These are phyloP conservation scores for Cephus runcator DNA, from an alignment of 2,888 invertebrate genomes.

Conservation along the genomic window DNA sequence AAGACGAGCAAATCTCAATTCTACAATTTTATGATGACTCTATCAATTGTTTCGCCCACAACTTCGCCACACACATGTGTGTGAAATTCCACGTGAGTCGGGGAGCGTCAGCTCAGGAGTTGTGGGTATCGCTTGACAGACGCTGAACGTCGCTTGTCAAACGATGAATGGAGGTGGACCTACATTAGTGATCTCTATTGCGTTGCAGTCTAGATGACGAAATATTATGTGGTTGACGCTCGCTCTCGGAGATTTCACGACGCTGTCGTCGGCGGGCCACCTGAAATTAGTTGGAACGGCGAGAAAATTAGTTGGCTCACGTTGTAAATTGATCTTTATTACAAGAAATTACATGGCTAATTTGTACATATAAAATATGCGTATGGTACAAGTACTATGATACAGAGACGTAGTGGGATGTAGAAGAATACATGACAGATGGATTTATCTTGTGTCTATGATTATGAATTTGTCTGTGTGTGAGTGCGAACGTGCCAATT, in stretches of 20 bases:
- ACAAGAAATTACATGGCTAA: conserved; percentile 64
- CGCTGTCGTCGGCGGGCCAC: neutral
- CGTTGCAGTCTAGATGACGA: conserved; percentile 20
- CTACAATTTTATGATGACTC: too few species aligned
- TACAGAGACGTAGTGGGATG: conserved; percentile 56
- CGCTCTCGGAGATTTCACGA: neutral
- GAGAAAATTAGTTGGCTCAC: conserved; percentile 25
- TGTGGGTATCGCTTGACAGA: neutral
- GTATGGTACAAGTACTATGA: conserved; percentile 63
- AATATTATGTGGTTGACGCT: neutral
- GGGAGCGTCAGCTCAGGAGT: neutral
- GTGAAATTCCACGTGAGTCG: neutral
- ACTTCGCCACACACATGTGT: neutral
- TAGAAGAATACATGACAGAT: conserved; percentile 33
- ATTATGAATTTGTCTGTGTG: neutral
- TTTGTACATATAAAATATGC: conserved; percentile 66
- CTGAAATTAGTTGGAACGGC: neutral
- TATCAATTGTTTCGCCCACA: neutral
- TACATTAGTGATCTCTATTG: conserved; percentile 36
- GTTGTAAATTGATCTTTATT: conserved; percentile 64
- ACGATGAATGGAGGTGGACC: conserved; percentile 44
- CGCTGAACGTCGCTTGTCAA: conserved; percentile 18
- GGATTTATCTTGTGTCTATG: conserved; percentile 9
- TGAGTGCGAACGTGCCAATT: neutral
- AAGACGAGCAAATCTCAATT: too few species aligned